Evolutionary conservation across 2,113 vertebrate species (phyloP), one percentile per base, ranked within the genome.

Genomic region (Sinocyclocheilus grahami): DNA sequence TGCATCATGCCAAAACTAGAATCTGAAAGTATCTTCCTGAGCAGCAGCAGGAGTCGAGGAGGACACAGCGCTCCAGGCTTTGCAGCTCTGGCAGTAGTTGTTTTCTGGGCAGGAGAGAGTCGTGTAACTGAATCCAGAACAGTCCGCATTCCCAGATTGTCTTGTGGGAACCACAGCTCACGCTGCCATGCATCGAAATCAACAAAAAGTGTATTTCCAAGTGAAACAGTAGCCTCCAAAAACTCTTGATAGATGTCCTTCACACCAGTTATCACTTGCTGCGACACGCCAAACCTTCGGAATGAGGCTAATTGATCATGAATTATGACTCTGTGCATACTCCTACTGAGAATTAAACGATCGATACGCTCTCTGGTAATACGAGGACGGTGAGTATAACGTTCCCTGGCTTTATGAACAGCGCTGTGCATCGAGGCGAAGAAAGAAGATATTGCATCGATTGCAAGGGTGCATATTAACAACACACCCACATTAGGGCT

Each of bases 331-430:
- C 87, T 30, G 46, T 67, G 69, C 83, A 82, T 84, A 84, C 87
- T 86, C 82, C 87, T 86, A 65, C 42, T 72, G 77, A 88, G 78
- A 82, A 86, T 86, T 82, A 85, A 20, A 39, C 27, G 78, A 86
- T 89, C 88, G 42, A 90, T 89, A 82, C 20, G 42, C 72, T 82
- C 60, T n/a, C 75, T 72, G 84, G 86, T 87, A 87, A 88, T 42
- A 27, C 39, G 75, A 88, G 84, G 27, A 86, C 62, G 65, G 24
- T 1, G 82, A 74, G 78, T 27, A 53, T 74, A 82, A 33, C 27
- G 42, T 77, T 87, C 62, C 30, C 55, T 58, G 27, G 81, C 84
- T 84, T 86, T 33, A 83, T 83, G 63, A 51, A 72, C 83, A 77
- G 78, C 22, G 3, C 55, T 24, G 78, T 46, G 37, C 33, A 42